phyloP scores from a whole-genome alignment of 2,113 vertebrate species.

The Ailuropoda melanoleuca region DNA sequence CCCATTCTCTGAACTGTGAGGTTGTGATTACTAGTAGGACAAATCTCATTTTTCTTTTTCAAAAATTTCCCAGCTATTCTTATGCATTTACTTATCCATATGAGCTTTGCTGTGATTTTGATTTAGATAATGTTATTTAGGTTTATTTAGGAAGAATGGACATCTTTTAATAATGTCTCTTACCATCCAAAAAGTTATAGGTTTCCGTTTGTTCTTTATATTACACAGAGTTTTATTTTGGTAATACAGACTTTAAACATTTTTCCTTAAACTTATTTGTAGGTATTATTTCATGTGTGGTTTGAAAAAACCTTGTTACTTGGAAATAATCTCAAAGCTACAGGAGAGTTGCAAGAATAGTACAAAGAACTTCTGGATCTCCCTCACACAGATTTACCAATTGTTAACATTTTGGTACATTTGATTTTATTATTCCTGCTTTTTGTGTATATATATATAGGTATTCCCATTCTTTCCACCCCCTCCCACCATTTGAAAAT shows the following conservation, averaged over 20 bases:
- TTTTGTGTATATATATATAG: not conserved
- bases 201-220: slow-evolving; percentile 16
- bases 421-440: not conserved
- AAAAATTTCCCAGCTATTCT: not conserved
- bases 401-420: not conserved
- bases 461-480: not conserved
- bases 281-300: not conserved
- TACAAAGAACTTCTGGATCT: not conserved
- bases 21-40: not conserved
- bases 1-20: not conserved
- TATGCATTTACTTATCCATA: not conserved
- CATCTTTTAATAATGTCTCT: not conserved
- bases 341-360: not conserved
- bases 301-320: not conserved
- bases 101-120: not conserved
- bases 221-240: not conserved
- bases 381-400: not conserved
- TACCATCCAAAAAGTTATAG: not conserved
- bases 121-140: slow-evolving; percentile 3
- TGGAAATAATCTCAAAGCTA: slow-evolving; percentile 21
- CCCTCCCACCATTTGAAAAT: not conserved
- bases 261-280: not conserved
- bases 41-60: not conserved
- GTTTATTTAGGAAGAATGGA: not conserved
- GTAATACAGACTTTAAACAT: not conserved